phyloP scores from a whole-genome alignment of 2,888 invertebrate species.

The Brachylomia viminalis region DNA sequence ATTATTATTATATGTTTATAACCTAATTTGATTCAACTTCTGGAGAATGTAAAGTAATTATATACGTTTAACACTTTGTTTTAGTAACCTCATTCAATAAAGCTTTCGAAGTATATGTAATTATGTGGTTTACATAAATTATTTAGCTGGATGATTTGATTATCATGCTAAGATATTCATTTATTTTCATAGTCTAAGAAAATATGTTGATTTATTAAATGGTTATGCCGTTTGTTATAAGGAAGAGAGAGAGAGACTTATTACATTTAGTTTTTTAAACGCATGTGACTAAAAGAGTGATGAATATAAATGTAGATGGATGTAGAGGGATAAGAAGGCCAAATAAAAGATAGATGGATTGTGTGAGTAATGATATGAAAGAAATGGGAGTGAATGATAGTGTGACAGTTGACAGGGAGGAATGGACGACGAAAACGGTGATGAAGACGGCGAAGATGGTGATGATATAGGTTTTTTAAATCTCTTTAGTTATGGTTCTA shows the following conservation, averaged over 20 bases:
- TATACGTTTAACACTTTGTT: slow-evolving; percentile 19
- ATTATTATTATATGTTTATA: slow-evolving; percentile 15
- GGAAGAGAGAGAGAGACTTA: neutral
- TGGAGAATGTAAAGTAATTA: slow-evolving; percentile 17
- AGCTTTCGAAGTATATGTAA: neutral
- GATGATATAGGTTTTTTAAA: no score
- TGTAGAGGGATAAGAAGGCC: no score
- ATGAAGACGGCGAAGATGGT: no score
- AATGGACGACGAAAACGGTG: no score
- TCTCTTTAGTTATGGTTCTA: no score
- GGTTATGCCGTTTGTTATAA: neutral
- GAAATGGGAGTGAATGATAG: no score
- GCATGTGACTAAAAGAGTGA: neutral
- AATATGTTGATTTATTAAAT: neutral
- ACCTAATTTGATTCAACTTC: slow-evolving; percentile 28
- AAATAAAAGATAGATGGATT: no score
- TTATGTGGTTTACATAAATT: neutral
- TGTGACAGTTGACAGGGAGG: no score
- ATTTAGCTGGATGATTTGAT: neutral
- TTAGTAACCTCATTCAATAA: slow-evolving; percentile 28
- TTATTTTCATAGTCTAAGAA: neutral
- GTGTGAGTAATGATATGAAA: no score
- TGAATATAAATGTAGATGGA: no score
- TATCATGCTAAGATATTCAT: neutral
- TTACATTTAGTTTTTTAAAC: neutral